phyloP scores from a whole-genome alignment of 2,888 invertebrate species.

The Chymomyza procnemis region DNA sequence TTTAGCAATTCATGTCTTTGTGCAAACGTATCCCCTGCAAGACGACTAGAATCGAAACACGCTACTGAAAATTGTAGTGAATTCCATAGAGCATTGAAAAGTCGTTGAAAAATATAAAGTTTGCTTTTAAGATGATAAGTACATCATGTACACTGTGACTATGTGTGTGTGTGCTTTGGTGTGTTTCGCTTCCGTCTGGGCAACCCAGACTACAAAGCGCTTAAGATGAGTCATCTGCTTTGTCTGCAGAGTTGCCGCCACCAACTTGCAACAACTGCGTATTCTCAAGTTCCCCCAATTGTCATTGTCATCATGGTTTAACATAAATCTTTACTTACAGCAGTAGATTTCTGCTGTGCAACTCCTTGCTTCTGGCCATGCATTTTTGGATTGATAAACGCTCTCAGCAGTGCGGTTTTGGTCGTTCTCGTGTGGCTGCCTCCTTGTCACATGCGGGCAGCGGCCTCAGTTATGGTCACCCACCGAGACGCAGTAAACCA shows the following conservation, averaged over 20 bases:
- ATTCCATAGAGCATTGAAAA: neutral
- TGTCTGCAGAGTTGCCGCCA: conserved; percentile 6
- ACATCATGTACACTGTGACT: neutral
- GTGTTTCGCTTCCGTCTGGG: conserved; percentile 12
- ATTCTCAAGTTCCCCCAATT: neutral
- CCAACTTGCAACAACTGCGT: conserved; percentile 1
- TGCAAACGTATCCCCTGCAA: too few species aligned
- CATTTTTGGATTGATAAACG: conserved; percentile 94
- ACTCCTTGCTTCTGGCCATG: conserved; percentile 79
- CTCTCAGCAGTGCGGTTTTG: conserved; percentile 87
- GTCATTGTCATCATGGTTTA: neutral
- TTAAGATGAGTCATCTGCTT: conserved; percentile 5
- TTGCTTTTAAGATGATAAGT: neutral
- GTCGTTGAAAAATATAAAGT: neutral
- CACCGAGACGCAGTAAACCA: conserved; percentile 80
- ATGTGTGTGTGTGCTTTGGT: neutral
- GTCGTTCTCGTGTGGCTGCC: conserved; percentile 85
- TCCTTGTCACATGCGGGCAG: conserved; percentile 82
- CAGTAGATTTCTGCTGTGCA: neutral
- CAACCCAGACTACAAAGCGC: conserved; percentile 15
- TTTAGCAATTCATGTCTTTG: too few species aligned
- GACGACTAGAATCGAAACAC: too few species aligned
- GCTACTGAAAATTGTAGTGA: too few species aligned
- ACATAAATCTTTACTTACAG: conserved; percentile 6
- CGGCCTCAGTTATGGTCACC: conserved; percentile 79